Evolutionary conservation across 2,113 vertebrate species (phyloP).

Genomic region (Trematomus loennbergii): DNA sequence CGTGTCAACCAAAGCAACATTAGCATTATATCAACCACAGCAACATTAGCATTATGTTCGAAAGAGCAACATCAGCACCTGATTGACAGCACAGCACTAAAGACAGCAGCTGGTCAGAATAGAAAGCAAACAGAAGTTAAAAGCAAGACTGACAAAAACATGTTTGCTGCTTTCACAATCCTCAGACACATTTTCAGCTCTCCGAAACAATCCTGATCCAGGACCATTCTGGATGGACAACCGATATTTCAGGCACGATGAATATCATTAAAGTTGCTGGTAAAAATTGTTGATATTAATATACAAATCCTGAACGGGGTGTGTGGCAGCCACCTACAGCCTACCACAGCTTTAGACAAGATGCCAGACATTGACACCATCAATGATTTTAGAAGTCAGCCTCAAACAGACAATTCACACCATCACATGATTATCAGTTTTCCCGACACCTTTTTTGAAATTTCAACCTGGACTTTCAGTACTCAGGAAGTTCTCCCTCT

Average conservation of each 20-base stretch:
- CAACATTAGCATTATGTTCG: constrained; percentile 38
- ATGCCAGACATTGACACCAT: not conserved
- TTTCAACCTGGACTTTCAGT: not conserved
- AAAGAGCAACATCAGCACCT: constrained; percentile 49
- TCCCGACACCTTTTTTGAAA: not conserved
- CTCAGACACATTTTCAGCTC: not conserved
- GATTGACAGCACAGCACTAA: constrained; percentile 49
- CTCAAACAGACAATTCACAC: constrained; percentile 6
- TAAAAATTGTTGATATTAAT: not conserved
- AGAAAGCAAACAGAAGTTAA: constrained; percentile 57
- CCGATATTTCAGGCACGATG: not conserved
- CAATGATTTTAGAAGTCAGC: not conserved
- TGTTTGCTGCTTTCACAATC: not conserved
- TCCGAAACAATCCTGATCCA: not conserved
- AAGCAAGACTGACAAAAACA: constrained; percentile 21
- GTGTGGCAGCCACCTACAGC: constrained; percentile 8
- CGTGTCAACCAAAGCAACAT: constrained; percentile 29
- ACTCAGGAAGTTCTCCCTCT: not conserved
- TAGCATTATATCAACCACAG: constrained; percentile 54
- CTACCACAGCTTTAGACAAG: constrained; percentile 3
- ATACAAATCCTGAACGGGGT: not conserved
- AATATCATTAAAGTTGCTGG: not conserved
- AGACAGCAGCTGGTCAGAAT: constrained; percentile 58
- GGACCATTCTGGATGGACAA: not conserved
- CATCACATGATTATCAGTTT: not conserved